phyloP scores from a whole-genome alignment of 2,797 vertebrate species.

The Acrossocheilus wenchowensis region DNA sequence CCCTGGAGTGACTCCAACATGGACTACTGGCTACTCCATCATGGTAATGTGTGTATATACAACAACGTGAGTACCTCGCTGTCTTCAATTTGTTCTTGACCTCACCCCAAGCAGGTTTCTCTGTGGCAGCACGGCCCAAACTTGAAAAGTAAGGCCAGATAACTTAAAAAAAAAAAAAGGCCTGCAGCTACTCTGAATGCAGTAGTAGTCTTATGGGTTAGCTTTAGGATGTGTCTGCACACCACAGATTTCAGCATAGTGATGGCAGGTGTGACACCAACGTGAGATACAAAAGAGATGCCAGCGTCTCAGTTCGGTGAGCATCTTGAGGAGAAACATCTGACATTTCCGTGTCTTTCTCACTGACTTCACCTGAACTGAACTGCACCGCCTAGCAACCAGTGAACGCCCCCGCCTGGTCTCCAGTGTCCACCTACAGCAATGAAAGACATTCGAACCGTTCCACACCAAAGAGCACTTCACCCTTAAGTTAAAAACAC shows the following conservation, averaged over 20 bases:
- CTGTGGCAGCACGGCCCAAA: not conserved
- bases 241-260: conserved; percentile 54
- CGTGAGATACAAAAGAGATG: conserved; percentile 31
- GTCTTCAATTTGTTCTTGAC: conserved; percentile 45
- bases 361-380: conserved; percentile 20
- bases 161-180: conserved; percentile 54
- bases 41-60: conserved; percentile 34
- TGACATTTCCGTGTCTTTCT: conserved; percentile 14
- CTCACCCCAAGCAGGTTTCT: conserved; percentile 43
- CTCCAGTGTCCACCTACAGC: conserved; percentile 9
- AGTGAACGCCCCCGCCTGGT: not conserved
- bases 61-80: conserved; percentile 17
- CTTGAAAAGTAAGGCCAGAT: not conserved
- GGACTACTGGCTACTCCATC: conserved; percentile 47
- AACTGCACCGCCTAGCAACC: not conserved
- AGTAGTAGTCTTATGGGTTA: conserved; percentile 65
- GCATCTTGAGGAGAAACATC: conserved; percentile 24
- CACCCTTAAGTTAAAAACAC: conserved; percentile 18
- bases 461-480: conserved; percentile 6
- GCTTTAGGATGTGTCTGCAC: conserved; percentile 64
- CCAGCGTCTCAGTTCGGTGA: conserved; percentile 13
- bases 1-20: conserved; percentile 27
- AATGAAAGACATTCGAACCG: not conserved
- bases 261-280: conserved; percentile 30
- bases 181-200: conserved; percentile 69